These are phyloP conservation scores for Meandrina meandrites DNA, from an alignment of 92 coral and sea anemone species.

Conservation along the genomic window DNA sequence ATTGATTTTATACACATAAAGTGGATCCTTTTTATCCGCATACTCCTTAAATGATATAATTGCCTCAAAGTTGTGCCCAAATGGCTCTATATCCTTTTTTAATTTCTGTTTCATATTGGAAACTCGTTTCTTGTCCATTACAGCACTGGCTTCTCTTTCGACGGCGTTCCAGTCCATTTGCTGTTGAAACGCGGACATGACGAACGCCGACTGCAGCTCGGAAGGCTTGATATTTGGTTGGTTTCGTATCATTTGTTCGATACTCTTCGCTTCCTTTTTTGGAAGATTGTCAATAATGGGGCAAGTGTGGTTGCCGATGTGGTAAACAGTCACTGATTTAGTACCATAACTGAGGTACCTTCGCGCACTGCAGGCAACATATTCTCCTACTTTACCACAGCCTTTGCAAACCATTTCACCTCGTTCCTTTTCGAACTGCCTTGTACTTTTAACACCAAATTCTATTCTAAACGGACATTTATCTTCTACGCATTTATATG, in stretches of 20 bases:
- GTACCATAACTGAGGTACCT: constrained; percentile 58
- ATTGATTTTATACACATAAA: constrained; percentile 58
- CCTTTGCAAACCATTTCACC: constrained; percentile 46
- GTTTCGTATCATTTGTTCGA: constrained; percentile 40
- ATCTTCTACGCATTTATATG: constrained; percentile 32
- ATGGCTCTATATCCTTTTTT: constrained; percentile 60
- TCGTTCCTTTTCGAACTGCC: constrained; percentile 52
- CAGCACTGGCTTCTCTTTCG: constrained; percentile 50
- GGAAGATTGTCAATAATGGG: constrained; percentile 38
- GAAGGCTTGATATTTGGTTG: constrained; percentile 44
- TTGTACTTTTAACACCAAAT: constrained; percentile 55
- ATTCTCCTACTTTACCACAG: constrained; percentile 44
- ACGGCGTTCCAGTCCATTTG: constrained; percentile 53
- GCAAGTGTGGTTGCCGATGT: constrained; percentile 26
- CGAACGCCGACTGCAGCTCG: constrained; percentile 42
- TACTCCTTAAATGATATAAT: constrained; percentile 61
- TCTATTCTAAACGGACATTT: constrained; percentile 50
- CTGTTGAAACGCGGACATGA: constrained; percentile 44
- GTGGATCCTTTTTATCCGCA: constrained; percentile 62
- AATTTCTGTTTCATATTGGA: constrained; percentile 57
- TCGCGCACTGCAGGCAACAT: constrained; percentile 69
- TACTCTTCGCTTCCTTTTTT: constrained; percentile 30
- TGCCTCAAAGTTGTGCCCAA: constrained; percentile 71
- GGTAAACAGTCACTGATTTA: constrained; percentile 58
- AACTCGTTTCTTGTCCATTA: constrained; percentile 44